Evolutionary conservation across 53 echinoderm and acorn worm genomes (phyloP).

Genomic region (Crossaster papposus): DNA sequence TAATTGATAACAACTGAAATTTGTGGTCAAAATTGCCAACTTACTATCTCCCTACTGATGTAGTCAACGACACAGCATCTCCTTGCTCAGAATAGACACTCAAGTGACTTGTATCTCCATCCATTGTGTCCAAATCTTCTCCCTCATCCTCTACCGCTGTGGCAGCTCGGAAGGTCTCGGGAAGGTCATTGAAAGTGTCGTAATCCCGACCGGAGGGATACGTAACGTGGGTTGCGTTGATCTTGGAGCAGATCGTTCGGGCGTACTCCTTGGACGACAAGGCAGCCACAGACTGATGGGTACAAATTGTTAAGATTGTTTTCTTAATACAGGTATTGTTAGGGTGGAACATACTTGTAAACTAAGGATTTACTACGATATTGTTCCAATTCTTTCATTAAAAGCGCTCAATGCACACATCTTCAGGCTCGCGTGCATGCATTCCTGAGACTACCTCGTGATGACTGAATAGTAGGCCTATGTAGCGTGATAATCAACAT

Average conservation of each 20-base stretch:
- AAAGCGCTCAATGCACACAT: no score
- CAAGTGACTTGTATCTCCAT: slow-evolving; percentile 72
- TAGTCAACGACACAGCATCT: slow-evolving; percentile 75
- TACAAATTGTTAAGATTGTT: background rate
- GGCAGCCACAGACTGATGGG: slow-evolving; percentile 28
- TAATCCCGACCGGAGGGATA: slow-evolving; percentile 34
- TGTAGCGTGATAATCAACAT: no score
- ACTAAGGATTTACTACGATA: no score
- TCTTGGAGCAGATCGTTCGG: slow-evolving; percentile 33
- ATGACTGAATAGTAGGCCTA: no score
- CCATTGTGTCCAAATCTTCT: slow-evolving; percentile 14
- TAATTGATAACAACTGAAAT: background rate
- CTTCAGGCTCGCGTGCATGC: no score
- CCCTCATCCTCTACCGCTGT: background rate
- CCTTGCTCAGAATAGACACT: slow-evolving; percentile 74
- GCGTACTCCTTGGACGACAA: slow-evolving; percentile 62
- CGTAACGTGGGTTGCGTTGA: slow-evolving; percentile 59
- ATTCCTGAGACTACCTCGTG: no score
- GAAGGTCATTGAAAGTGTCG: slow-evolving; percentile 32
- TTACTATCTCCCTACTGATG: slow-evolving; percentile 72
- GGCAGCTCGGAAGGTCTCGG: background rate
- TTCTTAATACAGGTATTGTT: background rate
- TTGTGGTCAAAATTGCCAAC: background rate
- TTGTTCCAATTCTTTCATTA: no score
- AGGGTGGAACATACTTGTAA: background rate